phyloP scores from a whole-genome alignment of 2,797 vertebrate genomes.

The Alcedo quadribrachys region DNA sequence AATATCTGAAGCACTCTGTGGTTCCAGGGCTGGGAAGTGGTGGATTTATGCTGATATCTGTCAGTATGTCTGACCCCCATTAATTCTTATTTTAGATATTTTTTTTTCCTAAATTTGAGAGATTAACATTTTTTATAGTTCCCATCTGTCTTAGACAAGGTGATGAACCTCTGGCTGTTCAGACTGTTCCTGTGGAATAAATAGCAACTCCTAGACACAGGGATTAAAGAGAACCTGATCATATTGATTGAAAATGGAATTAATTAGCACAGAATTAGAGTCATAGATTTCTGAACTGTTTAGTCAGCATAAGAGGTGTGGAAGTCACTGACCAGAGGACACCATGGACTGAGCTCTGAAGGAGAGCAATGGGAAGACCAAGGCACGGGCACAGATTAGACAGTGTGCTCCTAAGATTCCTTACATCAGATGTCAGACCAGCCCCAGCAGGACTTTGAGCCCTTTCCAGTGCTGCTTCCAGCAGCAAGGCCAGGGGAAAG shows the following conservation, averaged over 20 bases:
- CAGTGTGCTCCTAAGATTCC: neutral
- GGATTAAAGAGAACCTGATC: neutral
- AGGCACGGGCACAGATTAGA: rapidly evolving
- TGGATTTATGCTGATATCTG: neutral
- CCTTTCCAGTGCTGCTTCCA: neutral
- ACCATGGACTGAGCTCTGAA: neutral
- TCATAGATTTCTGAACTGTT: neutral
- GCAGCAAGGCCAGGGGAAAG: neutral
- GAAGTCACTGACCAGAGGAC: neutral
- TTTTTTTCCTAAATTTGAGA: neutral
- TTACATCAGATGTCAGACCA: neutral
- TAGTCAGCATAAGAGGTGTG: neutral
- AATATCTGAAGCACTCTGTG: neutral
- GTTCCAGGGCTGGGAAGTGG: neutral
- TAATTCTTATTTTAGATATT: neutral
- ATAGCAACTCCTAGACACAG: neutral
- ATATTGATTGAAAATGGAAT: neutral
- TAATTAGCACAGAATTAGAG: neutral
- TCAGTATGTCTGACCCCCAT: neutral
- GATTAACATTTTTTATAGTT: neutral
- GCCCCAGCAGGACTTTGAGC: neutral
- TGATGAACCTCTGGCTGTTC: neutral
- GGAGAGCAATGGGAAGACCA: neutral
- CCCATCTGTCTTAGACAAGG: neutral
- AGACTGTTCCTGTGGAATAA: neutral